A percentile compares a stretch with the other conserved stretches of the same genome.
These are phyloP conservation scores for Eupithecia abbreviata DNA, from an alignment of 2,888 invertebrate genomes.

Conservation along the genomic window DNA sequence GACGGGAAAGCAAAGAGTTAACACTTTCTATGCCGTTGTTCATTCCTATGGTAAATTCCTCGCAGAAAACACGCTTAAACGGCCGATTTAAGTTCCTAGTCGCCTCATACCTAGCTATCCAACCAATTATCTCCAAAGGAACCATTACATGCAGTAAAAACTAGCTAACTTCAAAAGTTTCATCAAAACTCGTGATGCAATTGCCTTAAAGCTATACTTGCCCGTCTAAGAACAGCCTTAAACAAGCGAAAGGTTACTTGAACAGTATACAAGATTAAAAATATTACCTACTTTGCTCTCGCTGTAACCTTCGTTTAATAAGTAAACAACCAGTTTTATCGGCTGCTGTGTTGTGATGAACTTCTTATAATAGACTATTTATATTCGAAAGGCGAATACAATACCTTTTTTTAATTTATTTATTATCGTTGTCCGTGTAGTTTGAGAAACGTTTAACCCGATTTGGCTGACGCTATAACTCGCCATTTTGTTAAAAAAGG, in stretches of 20 bases:
- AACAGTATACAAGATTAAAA: constrained; percentile 32
- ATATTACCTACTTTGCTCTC: constrained; percentile 28
- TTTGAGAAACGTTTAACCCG: neutral
- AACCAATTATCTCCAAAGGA: neutral
- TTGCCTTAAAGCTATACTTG: neutral
- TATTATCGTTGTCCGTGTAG: neutral
- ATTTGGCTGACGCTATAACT: neutral
- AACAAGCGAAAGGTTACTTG: constrained; percentile 26
- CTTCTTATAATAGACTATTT: constrained; percentile 27
- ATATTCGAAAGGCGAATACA: constrained; percentile 9
- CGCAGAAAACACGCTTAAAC: constrained; percentile 6
- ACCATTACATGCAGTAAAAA: neutral
- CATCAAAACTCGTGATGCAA: neutral
- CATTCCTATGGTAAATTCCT: constrained; percentile 45
- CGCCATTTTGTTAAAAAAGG: neutral
- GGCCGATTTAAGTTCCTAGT: neutral
- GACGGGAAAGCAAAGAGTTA: constrained; percentile 54
- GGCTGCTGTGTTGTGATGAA: constrained; percentile 28
- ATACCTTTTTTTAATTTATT: neutral
- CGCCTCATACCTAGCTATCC: neutral
- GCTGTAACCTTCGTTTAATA: constrained; percentile 38
- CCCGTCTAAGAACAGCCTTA: constrained; percentile 2
- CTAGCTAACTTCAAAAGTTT: neutral
- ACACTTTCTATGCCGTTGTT: constrained; percentile 49
- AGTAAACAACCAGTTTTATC: constrained; percentile 40